These are phyloP conservation scores for Meiosimyza platycephala DNA, from an alignment of 2,888 invertebrate species.

Conservation along the genomic window DNA sequence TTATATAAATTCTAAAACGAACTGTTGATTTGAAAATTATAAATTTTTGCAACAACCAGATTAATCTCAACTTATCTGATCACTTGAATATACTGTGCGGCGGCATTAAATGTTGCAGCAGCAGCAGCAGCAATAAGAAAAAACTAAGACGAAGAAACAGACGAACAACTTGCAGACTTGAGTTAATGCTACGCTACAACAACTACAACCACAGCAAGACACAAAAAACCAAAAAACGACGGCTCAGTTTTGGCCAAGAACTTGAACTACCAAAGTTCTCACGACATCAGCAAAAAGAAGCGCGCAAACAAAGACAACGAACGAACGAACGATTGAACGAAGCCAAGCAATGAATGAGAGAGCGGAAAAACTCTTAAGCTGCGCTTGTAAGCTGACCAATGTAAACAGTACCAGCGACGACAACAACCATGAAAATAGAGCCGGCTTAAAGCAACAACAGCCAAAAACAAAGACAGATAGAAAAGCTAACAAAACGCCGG, in stretches of 20 bases:
- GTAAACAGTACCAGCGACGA: constrained; percentile 35
- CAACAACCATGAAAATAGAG: constrained; percentile 25
- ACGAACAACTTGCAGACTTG: constrained; percentile 10
- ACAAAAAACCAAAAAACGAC: constrained; percentile 1
- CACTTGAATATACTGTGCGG: background rate
- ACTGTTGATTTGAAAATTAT: no score
- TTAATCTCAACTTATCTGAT: background rate
- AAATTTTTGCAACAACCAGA: no score
- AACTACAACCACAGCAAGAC: constrained; percentile 10
- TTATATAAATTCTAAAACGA: no score
- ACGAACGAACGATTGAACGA: constrained; percentile 14
- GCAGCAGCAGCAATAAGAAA: background rate
- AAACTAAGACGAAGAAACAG: background rate
- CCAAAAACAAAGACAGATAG: constrained; percentile 9
- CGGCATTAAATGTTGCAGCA: background rate
- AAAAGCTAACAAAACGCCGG: constrained; percentile 34
- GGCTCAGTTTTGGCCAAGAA: constrained; percentile 47
- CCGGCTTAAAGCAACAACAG: constrained; percentile 13
- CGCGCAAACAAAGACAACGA: constrained; percentile 29
- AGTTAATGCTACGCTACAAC: constrained; percentile 9
- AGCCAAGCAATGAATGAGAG: constrained; percentile 21
- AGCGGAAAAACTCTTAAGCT: constrained; percentile 9
- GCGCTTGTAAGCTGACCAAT: constrained; percentile 13
- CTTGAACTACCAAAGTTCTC: constrained; percentile 51
- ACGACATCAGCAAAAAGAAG: constrained; percentile 38